Evolutionary conservation across 1,140 invertebrate species (phyloP).

Genomic region (Bombus ignitus): DNA sequence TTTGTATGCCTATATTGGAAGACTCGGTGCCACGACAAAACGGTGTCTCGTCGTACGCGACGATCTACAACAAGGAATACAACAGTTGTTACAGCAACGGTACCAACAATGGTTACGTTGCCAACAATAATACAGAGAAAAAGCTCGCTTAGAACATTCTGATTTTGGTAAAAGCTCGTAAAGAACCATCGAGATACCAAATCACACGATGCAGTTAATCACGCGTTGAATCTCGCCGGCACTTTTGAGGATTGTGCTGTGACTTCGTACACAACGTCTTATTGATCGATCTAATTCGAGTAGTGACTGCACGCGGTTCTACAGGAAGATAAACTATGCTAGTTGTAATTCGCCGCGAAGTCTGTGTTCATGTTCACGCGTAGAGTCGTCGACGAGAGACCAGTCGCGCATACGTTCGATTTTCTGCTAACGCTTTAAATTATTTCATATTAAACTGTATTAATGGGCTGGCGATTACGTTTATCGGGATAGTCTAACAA

Average conservation of each 20-base stretch:
- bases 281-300: neutral
- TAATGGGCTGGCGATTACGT: slow-evolving; percentile 18
- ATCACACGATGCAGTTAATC: slow-evolving; percentile 30
- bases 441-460: slow-evolving; percentile 24
- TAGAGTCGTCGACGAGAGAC: slow-evolving; percentile 14
- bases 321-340: slow-evolving; percentile 1
- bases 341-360: neutral
- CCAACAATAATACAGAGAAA: slow-evolving; percentile 81
- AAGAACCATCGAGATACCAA: slow-evolving; percentile 22
- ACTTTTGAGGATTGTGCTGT: neutral
- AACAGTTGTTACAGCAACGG: slow-evolving; percentile 87
- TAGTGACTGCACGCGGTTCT: neutral
- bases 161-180: slow-evolving; percentile 16
- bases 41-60: slow-evolving; percentile 82
- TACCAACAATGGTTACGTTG: slow-evolving; percentile 86
- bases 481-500: neutral
- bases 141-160: slow-evolving; percentile 75
- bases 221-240: slow-evolving; percentile 15
- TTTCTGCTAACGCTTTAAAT: slow-evolving; percentile 29
- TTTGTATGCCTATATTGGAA: slow-evolving; percentile 86
- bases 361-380: slow-evolving; percentile 15
- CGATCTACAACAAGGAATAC: slow-evolving; percentile 85
- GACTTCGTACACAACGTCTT: neutral
- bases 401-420: slow-evolving; percentile 18
- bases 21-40: slow-evolving; percentile 80